Evolutionary conservation across 2,113 vertebrate genomes (phyloP), one percentile per base, ranked within the genome.

Genomic region (Neopipo cinnamomea): DNA sequence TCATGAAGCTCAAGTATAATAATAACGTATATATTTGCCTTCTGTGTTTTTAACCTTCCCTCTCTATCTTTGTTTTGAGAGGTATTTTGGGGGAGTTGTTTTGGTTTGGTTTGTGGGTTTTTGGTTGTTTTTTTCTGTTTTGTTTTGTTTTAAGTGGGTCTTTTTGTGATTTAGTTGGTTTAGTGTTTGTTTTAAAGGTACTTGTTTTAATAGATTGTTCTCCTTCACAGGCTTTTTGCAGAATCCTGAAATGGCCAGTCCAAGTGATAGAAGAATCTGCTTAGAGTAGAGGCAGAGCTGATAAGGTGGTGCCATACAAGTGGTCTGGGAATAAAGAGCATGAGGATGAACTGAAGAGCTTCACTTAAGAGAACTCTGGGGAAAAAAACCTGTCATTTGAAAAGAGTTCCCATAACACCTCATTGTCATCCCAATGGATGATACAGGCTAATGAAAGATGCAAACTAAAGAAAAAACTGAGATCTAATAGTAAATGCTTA

Each of bases 191-290:
- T 75, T 33, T 28, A 24, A 4, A 41, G 21, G 8, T 5, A 37
- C 7, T 50, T 6, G 0, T 75, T 82, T 91, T 52, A 56, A 19
- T 50, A 39, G 16, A 30, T 42, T 58, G 1, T 44, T 67, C 8
- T 55, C 15, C 73, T 91, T 77, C 30, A 50, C 18, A 35, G 21
- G 17, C 4, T 33, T 79, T 83, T 76, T 85, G 9, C 9, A 73
- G 55, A 39, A 6, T 31, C 24, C 28, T 79, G 39, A 19, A 91
- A 59, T 11, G 22, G 2, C 21, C 6, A 0, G 9, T 83, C 25
- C 22, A 46, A n/a, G 53, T 61, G 33, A 42, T 1, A 0, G 2
- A 56, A 7, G 4, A 65, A 9, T 19, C 15, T 50, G 16, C 5
- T 30, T 25, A 25, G 9, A 50, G 25, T 9, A 52, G 62, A 63